These are phyloP conservation scores for Streblospio benedicti DNA, from an alignment of 1,140 invertebrate species.

Conservation along the genomic window DNA sequence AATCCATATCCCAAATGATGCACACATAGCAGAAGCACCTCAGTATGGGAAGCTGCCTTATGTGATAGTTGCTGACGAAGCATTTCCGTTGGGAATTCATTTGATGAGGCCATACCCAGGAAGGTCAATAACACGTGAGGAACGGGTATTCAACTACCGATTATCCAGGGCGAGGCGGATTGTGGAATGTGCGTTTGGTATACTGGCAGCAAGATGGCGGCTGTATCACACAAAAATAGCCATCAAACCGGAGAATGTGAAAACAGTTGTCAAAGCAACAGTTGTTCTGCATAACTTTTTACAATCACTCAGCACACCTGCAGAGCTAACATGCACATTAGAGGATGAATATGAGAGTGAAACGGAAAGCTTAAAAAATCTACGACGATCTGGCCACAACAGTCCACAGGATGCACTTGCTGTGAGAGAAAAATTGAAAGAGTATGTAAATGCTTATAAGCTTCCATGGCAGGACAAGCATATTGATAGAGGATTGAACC, in stretches of 20 bases:
- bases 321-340: neutral
- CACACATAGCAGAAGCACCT: neutral
- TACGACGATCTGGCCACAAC: no score
- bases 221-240: constrained; percentile 33
- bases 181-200: constrained; percentile 12
- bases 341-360: no score
- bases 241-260: neutral
- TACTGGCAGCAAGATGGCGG: constrained; percentile 6
- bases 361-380: no score
- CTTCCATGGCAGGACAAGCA: no score
- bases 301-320: neutral
- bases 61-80: constrained; percentile 16
- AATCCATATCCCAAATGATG: constrained; percentile 4
- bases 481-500: no score
- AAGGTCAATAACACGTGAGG: constrained; percentile 26
- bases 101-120: constrained; percentile 25
- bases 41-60: constrained; percentile 1
- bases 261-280: neutral
- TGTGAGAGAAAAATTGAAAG: no score
- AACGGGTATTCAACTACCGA: constrained; percentile 48
- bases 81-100: constrained; percentile 13
- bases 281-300: constrained; percentile 1
- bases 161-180: constrained; percentile 27
- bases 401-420: no score
- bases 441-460: no score